Conservation (phyloP, 2,888 invertebrate species). For the Zeuzera pyrina region DNA sequence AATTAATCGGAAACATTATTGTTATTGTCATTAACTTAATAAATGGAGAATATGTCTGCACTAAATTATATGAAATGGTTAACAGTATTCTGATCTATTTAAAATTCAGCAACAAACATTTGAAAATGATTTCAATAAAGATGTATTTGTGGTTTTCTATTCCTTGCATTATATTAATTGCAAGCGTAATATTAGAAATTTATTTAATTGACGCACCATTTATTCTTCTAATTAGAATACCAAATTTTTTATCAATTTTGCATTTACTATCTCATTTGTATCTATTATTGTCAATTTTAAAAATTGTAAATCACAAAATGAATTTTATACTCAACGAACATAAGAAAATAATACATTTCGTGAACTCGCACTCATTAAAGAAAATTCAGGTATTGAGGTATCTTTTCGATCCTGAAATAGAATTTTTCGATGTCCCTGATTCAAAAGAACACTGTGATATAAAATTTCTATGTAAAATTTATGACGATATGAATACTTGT, state of each 20-base stretch:
- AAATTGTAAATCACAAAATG: slow-evolving; percentile 25
- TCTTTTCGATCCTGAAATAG: slow-evolving; percentile 18
- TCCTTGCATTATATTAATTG: slow-evolving; percentile 16
- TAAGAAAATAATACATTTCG: slow-evolving; percentile 10
- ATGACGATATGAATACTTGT: slow-evolving; percentile 34
- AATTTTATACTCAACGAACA: slow-evolving; percentile 13
- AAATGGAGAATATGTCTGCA: slow-evolving; percentile 17
- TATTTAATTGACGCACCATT: slow-evolving; percentile 20
- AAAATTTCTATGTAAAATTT: slow-evolving; percentile 31
- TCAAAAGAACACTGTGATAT: slow-evolving; percentile 15
- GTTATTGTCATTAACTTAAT: slow-evolving; percentile 20
- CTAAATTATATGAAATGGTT: slow-evolving; percentile 22
- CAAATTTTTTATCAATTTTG: slow-evolving; percentile 27
- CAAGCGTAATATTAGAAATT: slow-evolving; percentile 26
- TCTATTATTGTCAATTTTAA: slow-evolving; percentile 27
- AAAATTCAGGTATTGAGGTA: slow-evolving; percentile 15
- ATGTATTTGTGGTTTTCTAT: slow-evolving; percentile 27
- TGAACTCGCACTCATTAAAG: slow-evolving; percentile 7
- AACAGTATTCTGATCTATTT: slow-evolving; percentile 18
- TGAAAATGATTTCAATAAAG: slow-evolving; percentile 27
- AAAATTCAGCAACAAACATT: slow-evolving; percentile 17
- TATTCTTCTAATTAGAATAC: slow-evolving; percentile 28
- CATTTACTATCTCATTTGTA: slow-evolving; percentile 35
- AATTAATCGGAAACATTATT: slow-evolving; percentile 21
- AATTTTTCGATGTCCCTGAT: slow-evolving; percentile 18